These are phyloP conservation scores for Gnatocerus cornutus DNA, from an alignment of 2,888 invertebrate species.

Conservation along the genomic window DNA sequence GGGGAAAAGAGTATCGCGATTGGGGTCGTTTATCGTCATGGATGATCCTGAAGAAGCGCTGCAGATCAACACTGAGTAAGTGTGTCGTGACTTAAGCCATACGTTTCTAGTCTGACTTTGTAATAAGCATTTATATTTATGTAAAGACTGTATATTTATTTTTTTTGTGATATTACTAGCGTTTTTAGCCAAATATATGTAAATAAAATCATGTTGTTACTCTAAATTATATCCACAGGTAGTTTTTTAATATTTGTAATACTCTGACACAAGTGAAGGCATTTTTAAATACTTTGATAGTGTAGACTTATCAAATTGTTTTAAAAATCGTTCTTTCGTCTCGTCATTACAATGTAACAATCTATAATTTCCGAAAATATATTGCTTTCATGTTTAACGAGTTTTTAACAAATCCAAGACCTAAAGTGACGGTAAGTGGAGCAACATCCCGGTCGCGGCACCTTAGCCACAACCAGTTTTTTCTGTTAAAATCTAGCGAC, in stretches of 20 bases:
- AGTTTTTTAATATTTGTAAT: constrained; percentile 59
- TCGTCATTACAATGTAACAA: constrained; percentile 19
- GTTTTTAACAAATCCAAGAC: too few relatives aligned
- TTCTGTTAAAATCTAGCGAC: too few relatives aligned
- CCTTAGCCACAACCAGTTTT: too few relatives aligned
- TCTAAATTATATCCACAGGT: constrained; percentile 51
- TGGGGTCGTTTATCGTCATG: constrained; percentile 73
- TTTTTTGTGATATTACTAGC: constrained; percentile 57
- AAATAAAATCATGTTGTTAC: constrained; percentile 51
- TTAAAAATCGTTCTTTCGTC: constrained; percentile 28
- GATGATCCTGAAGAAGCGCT: constrained; percentile 63
- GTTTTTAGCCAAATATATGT: constrained; percentile 50
- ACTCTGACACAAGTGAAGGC: constrained; percentile 29
- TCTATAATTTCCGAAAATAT: constrained; percentile 21
- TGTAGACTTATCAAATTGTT: constrained; percentile 3
- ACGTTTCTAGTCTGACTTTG: constrained; percentile 44
- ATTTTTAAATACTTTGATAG: constrained; percentile 17
- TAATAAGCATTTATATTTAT: constrained; percentile 51
- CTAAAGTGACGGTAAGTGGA: too few relatives aligned
- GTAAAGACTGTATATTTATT: constrained; percentile 52
- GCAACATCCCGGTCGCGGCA: too few relatives aligned
- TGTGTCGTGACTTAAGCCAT: constrained; percentile 39
- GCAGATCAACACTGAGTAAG: constrained; percentile 28
- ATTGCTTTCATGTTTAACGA: constrained; percentile 19
- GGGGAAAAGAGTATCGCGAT: constrained; percentile 71